Evolutionary conservation across 2,113 vertebrate genomes (phyloP).

Genomic region (Salminus brasiliensis): DNA sequence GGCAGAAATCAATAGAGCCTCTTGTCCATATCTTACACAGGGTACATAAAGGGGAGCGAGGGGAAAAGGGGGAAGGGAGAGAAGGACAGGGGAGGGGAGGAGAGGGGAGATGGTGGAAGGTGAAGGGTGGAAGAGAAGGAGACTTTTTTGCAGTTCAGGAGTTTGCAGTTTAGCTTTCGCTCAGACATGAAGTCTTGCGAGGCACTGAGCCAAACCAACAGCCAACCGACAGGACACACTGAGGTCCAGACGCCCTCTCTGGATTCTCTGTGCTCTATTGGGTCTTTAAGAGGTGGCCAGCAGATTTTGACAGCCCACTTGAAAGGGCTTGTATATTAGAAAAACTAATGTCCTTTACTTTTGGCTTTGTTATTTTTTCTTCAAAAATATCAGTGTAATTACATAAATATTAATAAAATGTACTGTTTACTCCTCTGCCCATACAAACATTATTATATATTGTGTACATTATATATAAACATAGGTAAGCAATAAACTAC

Average conservation of each 20-base stretch:
- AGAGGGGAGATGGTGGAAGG: neutral
- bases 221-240: neutral
- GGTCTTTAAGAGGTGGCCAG: neutral
- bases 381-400: neutral
- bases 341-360: neutral
- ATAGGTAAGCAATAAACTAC: no score
- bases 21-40: constrained; percentile 48
- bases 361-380: no score
- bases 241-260: neutral
- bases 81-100: neutral
- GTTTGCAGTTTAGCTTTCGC: constrained; percentile 42
- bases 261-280: neutral
- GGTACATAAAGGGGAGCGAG: neutral
- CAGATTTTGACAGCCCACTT: constrained; percentile 12
- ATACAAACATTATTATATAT: no score
- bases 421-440: no score
- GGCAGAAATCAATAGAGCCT: constrained; percentile 55
- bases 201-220: constrained; percentile 15
- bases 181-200: neutral
- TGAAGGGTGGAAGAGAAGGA: neutral
- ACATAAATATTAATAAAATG: no score
- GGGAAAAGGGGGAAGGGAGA: neutral
- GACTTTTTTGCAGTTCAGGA: constrained; percentile 19
- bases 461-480: no score
- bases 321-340: neutral